Evolutionary conservation across 1,140 invertebrate species (phyloP), one percentile per base, ranked within the genome.

Genomic region (Diabrotica virgifera): DNA sequence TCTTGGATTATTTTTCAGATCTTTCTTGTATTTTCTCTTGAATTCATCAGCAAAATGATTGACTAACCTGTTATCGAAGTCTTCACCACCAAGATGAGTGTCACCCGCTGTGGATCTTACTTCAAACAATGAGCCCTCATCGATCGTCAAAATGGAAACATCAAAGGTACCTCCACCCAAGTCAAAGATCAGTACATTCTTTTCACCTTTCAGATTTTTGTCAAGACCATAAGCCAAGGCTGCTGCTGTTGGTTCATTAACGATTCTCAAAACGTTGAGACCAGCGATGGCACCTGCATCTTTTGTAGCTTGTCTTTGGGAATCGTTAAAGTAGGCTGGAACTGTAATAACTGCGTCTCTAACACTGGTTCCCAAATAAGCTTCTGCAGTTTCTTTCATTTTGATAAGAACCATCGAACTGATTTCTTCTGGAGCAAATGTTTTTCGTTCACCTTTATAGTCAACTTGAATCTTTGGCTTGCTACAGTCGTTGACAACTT

Each of bases 381-480:
- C 85, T 83, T 14, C 82, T 59, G 65, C 93, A 63, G 91, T 95
- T 85, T 95, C 92, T 85, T 93, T 94, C 92, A 95, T 94, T 69
- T 93, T 94, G 36, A 86, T 91, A 80, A 86, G 83, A 76, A 95
- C 91, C 93, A 95, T 92, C 5, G 90, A 90, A 53, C 67, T 71
- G 35, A 71, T 66, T 62, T 71, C 67, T 61, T 71, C 70, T 14
- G 72, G 72, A 62, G 66, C 59, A 59, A 72, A 72, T 24, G 46
- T 60, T 59, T 73, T 74, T 9, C 37, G 53, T 72, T 92, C 90
- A 0, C 87, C 88, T 74, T 90, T 91, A 80, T 86, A 91, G 67
- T 87, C 84, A 1, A 89, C 85, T 69, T 89, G 84, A 58, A 92
- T 89, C 71, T 88, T 89, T 0, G 87, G 84, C 75, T 79, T 54